phyloP scores from a whole-genome alignment of 1,140 invertebrate species.

The Drosophila bipectinata region DNA sequence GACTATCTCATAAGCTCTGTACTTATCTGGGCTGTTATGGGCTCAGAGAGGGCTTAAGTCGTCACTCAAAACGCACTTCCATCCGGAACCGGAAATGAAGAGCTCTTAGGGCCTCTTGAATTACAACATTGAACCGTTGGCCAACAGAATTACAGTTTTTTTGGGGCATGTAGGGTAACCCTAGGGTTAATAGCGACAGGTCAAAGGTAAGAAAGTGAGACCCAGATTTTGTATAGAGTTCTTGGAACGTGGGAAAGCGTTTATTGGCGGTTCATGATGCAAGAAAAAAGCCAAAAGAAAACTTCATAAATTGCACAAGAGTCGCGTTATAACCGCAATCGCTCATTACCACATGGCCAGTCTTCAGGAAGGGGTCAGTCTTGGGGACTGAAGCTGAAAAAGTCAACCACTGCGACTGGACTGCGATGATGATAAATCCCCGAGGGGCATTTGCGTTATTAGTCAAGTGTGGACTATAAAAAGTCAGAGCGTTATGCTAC shows the following conservation, averaged over 20 bases:
- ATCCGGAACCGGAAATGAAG: conserved; percentile 60
- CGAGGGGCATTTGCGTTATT: conserved; percentile 52
- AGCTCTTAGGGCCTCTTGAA: conserved; percentile 9
- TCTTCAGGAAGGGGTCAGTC: conserved; percentile 21
- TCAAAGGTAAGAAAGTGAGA: conserved; percentile 6
- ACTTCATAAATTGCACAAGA: conserved; percentile 63
- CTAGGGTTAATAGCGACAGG: conserved; percentile 16
- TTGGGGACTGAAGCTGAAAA: background rate
- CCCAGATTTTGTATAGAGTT: background rate
- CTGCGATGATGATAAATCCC: conserved; percentile 32
- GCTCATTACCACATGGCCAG: conserved; percentile 55
- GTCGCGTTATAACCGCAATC: conserved; percentile 35
- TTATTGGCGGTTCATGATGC: conserved; percentile 34
- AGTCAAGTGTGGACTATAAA: conserved; percentile 49
- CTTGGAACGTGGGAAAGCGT: conserved; percentile 30
- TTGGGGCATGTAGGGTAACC: conserved; percentile 15
- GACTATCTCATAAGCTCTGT: conserved; percentile 3
- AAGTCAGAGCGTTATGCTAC: conserved; percentile 5
- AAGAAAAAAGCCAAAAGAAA: conserved; percentile 42
- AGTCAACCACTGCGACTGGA: conserved; percentile 7
- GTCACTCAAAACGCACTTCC: background rate
- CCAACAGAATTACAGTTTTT: conserved; percentile 1
- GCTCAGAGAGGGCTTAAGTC: conserved; percentile 2
- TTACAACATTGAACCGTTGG: conserved; percentile 26
- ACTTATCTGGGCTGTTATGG: conserved; percentile 29